phyloP scores from a whole-genome alignment of 2,797 vertebrate species.

The Eutrigla gurnardus region DNA sequence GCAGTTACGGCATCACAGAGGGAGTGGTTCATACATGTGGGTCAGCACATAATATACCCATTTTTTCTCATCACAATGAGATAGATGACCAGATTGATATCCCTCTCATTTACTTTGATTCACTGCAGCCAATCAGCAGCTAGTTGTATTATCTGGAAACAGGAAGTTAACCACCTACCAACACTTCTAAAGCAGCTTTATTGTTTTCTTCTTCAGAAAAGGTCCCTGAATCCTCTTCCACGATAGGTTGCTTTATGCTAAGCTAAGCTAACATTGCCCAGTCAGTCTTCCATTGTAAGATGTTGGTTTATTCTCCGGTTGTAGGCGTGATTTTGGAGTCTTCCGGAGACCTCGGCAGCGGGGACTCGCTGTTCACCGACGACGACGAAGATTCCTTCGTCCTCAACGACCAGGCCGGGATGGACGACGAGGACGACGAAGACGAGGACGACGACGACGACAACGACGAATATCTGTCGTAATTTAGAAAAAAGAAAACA shows the following conservation, averaged over 20 bases:
- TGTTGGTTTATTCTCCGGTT: background rate
- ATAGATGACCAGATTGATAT: background rate
- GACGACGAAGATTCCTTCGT: constrained; percentile 90
- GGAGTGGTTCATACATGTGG: background rate
- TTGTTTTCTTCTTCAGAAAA: background rate
- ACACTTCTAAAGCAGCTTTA: background rate
- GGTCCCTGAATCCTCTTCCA: background rate
- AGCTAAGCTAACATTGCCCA: background rate
- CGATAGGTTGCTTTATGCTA: background rate
- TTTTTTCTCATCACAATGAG: background rate
- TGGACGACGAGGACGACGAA: constrained; percentile 88
- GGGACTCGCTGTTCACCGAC: constrained; percentile 90
- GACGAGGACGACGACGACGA: constrained; percentile 89
- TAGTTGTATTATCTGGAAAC: background rate
- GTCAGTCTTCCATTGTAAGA: background rate
- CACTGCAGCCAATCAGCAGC: background rate
- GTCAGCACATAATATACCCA: background rate
- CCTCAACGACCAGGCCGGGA: constrained; percentile 86
- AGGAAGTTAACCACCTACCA: background rate
- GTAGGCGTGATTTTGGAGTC: constrained; percentile 89
- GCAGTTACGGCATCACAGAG: background rate
- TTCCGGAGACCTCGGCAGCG: constrained; percentile 94
- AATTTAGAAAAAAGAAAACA: constrained; percentile 58
- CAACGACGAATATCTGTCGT: constrained; percentile 91
- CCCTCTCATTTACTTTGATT: background rate